Evolutionary conservation across 2,113 vertebrate species (phyloP), one percentile per base, ranked within the genome.

Genomic region (Passer domesticus): DNA sequence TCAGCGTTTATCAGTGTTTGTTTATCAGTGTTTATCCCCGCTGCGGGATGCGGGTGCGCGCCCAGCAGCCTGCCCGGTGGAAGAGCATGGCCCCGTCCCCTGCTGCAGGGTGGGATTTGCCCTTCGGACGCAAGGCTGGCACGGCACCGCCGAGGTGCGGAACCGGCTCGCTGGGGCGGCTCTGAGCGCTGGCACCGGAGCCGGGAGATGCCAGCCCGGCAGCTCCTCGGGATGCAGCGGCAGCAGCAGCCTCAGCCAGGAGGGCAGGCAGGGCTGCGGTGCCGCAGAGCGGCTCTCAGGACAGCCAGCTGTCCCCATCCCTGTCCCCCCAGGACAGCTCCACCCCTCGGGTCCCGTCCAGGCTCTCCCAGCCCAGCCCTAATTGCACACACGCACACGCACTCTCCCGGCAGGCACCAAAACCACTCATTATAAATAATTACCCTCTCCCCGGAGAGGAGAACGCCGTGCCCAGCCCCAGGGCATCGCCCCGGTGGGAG

Each of bases 221-320:
- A 19, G 33, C 41, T 49, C 52, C 67, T 43, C 0, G 1, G 70
- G 30, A 35, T n/a, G 33, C 70, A 4, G 28, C 4, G 1, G 66
- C 27, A 23, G 3, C 62, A 17, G 47, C 16, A 35, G 18, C 22
- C 2, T 0, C 56, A 18, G 15, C 20, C 60, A 3, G 53, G 30
- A 28, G 33, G 25, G 43, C 46, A 9, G 25, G 43, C 31, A 22
- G n/a, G n/a, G 52, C 31, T 25, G 52, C 0, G 0, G 20, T 0
- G 1, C 17, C 7, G 0, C 25, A 2, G 58, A 6, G n/a, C 6
- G 1, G 4, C 64, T 66, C 3, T 1, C 2, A 3, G 25, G 43
- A 8, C 2, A 2, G 44, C 44, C 58, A 4, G 15, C 37, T 7
- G 1, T 35, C 33, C 37, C 74, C 22, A 17, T 8, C 16, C 1